phyloP scores from a whole-genome alignment of 2,113 vertebrate species.

The Rhegmatorhina hoffmannsi region DNA sequence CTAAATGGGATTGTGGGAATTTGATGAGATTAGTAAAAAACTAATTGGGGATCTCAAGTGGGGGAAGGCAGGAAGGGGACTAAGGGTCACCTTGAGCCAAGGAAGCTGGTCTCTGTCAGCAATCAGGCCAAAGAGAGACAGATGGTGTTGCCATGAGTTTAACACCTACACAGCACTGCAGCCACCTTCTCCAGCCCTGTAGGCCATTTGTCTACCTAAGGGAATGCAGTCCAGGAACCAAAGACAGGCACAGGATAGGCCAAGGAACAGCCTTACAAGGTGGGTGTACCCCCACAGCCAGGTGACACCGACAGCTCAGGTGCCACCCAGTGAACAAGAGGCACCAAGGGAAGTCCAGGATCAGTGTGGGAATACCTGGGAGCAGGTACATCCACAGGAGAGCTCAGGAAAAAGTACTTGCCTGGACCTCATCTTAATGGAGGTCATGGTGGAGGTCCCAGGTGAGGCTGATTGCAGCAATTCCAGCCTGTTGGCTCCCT shows the following conservation, averaged over 20 bases:
- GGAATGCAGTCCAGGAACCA: neutral
- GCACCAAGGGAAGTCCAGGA: neutral
- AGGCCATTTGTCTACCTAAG: neutral
- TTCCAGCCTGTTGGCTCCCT: neutral
- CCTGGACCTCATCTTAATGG: neutral
- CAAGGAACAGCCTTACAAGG: neutral
- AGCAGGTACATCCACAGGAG: neutral
- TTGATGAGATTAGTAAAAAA: neutral
- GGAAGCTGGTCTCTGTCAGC: neutral
- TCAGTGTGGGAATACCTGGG: neutral
- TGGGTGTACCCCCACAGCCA: neutral
- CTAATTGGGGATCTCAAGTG: accelerated
- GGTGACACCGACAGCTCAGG: neutral
- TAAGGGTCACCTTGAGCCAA: neutral
- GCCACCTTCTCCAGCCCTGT: neutral
- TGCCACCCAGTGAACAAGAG: neutral
- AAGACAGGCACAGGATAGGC: neutral
- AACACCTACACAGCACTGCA: neutral
- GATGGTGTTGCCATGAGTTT: neutral
- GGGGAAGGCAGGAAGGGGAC: neutral
- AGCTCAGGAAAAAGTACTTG: neutral
- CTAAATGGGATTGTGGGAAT: neutral
- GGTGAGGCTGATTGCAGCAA: neutral
- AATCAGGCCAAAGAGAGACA: neutral
- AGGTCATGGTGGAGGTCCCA: neutral